Evolutionary conservation across 2,888 invertebrate species (phyloP).

Genomic region (Lasioglossum pauxillum): DNA sequence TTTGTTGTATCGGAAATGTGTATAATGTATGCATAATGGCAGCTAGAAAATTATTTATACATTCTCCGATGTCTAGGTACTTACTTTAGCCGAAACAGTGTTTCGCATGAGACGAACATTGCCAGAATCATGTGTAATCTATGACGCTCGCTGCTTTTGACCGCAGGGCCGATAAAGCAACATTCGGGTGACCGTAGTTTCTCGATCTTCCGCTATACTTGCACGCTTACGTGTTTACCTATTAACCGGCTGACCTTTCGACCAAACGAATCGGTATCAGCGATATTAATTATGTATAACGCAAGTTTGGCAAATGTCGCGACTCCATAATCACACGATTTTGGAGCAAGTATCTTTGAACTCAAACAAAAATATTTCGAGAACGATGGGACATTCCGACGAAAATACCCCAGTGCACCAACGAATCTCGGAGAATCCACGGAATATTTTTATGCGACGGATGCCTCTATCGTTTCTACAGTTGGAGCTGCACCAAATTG

Average conservation of each 20-base stretch:
- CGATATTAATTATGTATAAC: background rate
- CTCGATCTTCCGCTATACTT: background rate
- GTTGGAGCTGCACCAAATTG: background rate
- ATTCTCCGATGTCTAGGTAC: too few species aligned
- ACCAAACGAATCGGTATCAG: background rate
- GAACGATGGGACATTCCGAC: background rate
- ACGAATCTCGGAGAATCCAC: too few species aligned
- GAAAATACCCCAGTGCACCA: too few species aligned
- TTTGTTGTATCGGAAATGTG: too few species aligned
- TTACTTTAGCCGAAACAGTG: background rate
- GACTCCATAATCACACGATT: background rate
- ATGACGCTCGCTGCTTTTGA: background rate
- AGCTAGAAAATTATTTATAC: background rate
- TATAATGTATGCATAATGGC: background rate
- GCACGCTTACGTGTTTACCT: background rate
- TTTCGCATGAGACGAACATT: background rate
- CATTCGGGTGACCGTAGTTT: slow-evolving; percentile 5
- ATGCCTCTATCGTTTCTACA: too few species aligned
- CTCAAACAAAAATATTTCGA: background rate
- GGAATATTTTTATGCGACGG: background rate
- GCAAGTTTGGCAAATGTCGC: background rate
- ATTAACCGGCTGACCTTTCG: background rate
- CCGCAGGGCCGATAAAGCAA: background rate
- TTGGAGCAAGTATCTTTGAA: too few species aligned
- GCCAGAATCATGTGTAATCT: slow-evolving; percentile 2